Conservation (phyloP, 37 sponge, comb jelly and placozoan species). For the Bolinopsis microptera region DNA sequence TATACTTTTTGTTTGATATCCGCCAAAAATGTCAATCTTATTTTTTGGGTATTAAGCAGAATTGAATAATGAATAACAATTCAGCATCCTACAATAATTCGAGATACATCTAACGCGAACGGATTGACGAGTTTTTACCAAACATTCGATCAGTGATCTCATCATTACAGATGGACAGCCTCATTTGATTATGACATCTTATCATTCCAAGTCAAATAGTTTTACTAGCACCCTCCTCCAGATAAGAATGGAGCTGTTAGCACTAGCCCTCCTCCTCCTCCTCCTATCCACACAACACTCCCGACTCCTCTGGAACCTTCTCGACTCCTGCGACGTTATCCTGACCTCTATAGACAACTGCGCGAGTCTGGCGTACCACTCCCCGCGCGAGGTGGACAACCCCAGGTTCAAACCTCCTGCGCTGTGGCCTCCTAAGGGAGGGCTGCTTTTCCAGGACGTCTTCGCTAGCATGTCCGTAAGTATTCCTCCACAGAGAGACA, state of each 20-base stretch:
- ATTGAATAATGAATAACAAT: too few species aligned
- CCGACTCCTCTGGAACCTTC: conserved; percentile 46
- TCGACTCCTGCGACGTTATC: conserved; percentile 61
- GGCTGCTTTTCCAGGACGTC: conserved; percentile 31
- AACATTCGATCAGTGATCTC: too few species aligned
- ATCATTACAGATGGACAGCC: too few species aligned
- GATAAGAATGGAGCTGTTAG: not conserved
- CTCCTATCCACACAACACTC: conserved; percentile 31
- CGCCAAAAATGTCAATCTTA: too few species aligned
- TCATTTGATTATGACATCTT: too few species aligned
- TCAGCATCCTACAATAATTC: too few species aligned
- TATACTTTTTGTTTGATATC: too few species aligned
- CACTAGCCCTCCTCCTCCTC: conserved; percentile 57
- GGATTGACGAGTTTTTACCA: too few species aligned
- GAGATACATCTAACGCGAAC: too few species aligned
- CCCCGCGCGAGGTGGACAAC: not conserved
- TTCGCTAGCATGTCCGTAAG: conserved; percentile 57
- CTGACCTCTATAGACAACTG: conserved; percentile 48
- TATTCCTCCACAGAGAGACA: too few species aligned
- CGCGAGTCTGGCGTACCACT: conserved; percentile 9
- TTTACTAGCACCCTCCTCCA: conserved; percentile 27
- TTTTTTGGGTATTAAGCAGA: too few species aligned
- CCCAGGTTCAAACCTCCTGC: conserved; percentile 56
- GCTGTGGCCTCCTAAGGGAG: conserved; percentile 23
- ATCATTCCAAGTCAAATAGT: too few species aligned